Conservation (phyloP, 2,888 invertebrate genomes). For the Heteropelma amictum region DNA sequence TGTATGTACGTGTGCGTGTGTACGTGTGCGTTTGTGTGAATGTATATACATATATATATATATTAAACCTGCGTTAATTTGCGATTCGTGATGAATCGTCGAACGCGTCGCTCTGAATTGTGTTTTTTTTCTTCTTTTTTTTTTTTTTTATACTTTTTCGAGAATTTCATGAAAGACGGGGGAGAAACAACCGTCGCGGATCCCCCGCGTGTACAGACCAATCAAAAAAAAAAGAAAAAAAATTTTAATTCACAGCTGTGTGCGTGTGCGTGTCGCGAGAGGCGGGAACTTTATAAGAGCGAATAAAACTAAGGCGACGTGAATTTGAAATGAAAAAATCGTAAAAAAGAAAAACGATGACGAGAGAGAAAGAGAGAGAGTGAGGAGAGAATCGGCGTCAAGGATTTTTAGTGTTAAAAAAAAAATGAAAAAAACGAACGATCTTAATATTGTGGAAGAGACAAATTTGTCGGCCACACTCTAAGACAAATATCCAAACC, state of each 20-base stretch:
- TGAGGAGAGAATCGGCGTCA: not conserved
- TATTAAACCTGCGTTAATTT: too few species aligned
- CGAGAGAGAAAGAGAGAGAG: too few species aligned
- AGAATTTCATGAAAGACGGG: not conserved
- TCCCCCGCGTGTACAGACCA: slow-evolving; percentile 73
- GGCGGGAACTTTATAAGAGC: not conserved
- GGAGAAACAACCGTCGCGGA: slow-evolving; percentile 49
- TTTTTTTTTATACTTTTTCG: too few species aligned
- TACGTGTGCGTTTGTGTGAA: too few species aligned
- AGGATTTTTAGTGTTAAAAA: slow-evolving; percentile 31
- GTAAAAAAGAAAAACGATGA: slow-evolving; percentile 17
- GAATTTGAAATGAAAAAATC: not conserved
- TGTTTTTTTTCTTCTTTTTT: not conserved
- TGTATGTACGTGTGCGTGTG: too few species aligned
- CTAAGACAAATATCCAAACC: slow-evolving; percentile 44
- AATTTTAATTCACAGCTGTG: slow-evolving; percentile 65
- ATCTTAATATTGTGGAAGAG: slow-evolving; percentile 38
- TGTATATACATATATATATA: too few species aligned
- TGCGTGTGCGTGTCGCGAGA: slow-evolving; percentile 11
- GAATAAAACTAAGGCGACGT: not conserved
- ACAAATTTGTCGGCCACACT: slow-evolving; percentile 63
- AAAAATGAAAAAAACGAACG: too few species aligned
- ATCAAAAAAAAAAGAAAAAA: slow-evolving; percentile 60
- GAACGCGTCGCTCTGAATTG: too few species aligned
- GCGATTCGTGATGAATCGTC: too few species aligned